These are phyloP conservation scores for Pampusana beccarii DNA, from an alignment of 2,113 vertebrate species.

Conservation along the genomic window DNA sequence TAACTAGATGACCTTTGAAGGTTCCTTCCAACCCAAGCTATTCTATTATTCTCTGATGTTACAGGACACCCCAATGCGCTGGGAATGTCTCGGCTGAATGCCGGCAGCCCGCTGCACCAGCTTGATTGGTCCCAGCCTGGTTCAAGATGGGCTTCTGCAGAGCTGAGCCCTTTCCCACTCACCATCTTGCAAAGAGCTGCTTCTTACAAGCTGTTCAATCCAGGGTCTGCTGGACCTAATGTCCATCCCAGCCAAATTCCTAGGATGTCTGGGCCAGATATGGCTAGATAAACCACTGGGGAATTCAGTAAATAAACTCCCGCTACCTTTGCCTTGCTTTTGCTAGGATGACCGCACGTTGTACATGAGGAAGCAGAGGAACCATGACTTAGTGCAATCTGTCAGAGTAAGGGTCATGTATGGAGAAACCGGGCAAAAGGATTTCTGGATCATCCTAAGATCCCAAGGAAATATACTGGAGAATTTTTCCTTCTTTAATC, in stretches of 20 bases:
- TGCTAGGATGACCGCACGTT: fast-evolving
- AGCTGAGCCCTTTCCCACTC: not conserved
- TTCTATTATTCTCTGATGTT: too few species aligned
- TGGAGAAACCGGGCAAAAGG: constrained; percentile 44
- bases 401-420: constrained; percentile 5
- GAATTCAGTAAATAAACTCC: not conserved
- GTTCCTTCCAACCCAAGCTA: too few species aligned
- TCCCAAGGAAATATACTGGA: not conserved
- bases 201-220: fast-evolving
- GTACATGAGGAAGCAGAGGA: not conserved
- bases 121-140: fast-evolving
- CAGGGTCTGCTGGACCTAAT: not conserved
- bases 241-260: not conserved
- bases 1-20: too few species aligned
- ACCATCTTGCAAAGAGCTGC: not conserved
- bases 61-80: fast-evolving
- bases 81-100: not conserved
- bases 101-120: not conserved
- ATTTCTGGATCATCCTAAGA: not conserved
- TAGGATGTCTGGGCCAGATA: not conserved
- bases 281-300: not conserved
- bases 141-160: not conserved
- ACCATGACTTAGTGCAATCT: not conserved
- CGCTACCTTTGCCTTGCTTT: constrained; percentile 32
- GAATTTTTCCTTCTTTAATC: not conserved